phyloP scores from a whole-genome alignment of 1,140 invertebrate species.

The Bilobella aurantiaca region DNA sequence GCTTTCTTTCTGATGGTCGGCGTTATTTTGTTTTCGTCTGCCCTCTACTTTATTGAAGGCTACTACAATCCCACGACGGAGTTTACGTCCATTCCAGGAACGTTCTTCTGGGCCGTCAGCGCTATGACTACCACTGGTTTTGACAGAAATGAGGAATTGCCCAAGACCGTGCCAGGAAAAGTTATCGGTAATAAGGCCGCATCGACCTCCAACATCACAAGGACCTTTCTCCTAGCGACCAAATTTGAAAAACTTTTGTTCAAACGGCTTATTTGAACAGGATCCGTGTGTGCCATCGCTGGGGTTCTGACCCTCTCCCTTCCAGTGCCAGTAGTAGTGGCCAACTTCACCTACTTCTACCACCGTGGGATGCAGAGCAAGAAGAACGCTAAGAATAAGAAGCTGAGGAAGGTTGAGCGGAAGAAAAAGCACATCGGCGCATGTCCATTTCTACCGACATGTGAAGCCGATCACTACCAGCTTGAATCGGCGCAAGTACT shows the following conservation, averaged over 20 bases:
- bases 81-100: background rate
- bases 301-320: constrained; percentile 85
- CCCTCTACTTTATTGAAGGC: background rate
- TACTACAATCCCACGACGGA: background rate
- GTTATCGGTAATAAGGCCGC: constrained; percentile 40
- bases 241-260: background rate
- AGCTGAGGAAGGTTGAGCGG: too few species aligned
- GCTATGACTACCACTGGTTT: constrained; percentile 46
- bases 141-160: constrained; percentile 42
- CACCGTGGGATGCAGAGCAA: constrained; percentile 10
- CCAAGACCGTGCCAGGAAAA: constrained; percentile 65
- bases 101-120: background rate
- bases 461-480: background rate
- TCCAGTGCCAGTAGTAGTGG: constrained; percentile 86
- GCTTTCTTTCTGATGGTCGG: constrained; percentile 43
- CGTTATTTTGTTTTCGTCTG: constrained; percentile 49
- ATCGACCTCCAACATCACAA: background rate
- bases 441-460: background rate
- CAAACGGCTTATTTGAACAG: constrained; percentile 76
- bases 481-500: too few species aligned
- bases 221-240: background rate
- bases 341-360: constrained; percentile 56
- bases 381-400: too few species aligned
- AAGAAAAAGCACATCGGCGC: background rate
- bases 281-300: constrained; percentile 74